Conservation (phyloP, 2,113 vertebrate genomes). For the Haemorhous mexicanus region DNA sequence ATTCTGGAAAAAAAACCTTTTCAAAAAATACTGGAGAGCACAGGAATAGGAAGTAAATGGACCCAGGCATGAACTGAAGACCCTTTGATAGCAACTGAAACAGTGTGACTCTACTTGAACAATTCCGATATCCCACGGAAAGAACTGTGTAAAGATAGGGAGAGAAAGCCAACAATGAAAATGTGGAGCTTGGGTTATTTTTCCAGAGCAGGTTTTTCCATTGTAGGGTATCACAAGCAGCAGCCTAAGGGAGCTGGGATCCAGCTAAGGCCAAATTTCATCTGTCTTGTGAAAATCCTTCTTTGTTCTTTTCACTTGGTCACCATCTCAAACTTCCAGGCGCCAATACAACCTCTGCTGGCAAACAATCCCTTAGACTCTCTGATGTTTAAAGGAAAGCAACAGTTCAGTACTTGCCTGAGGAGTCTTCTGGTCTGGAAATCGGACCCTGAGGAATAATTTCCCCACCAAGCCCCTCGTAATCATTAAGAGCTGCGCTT, state of each 20-base stretch:
- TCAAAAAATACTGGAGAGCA: neutral
- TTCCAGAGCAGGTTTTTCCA: neutral
- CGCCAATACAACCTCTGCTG: neutral
- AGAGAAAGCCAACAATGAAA: neutral
- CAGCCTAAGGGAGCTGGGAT: neutral
- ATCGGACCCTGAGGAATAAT: neutral
- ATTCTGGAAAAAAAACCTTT: neutral
- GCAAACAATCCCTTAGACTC: neutral
- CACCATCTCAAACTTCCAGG: neutral
- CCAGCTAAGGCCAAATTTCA: neutral
- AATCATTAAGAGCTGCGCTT: neutral
- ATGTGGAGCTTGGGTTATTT: neutral
- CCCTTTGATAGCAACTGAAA: neutral
- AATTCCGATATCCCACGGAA: neutral
- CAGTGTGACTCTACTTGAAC: neutral
- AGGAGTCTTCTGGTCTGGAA: neutral
- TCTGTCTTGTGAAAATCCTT: neutral
- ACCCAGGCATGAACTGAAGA: neutral
- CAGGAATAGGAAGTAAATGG: neutral
- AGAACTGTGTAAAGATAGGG: neutral
- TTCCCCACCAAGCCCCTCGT: neutral
- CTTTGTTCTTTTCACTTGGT: neutral
- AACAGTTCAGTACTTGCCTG: neutral
- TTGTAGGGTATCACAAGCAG: neutral
- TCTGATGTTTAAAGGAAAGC: neutral